Conservation (phyloP, 1,140 invertebrate genomes). For the Matsumurasca onukii region DNA sequence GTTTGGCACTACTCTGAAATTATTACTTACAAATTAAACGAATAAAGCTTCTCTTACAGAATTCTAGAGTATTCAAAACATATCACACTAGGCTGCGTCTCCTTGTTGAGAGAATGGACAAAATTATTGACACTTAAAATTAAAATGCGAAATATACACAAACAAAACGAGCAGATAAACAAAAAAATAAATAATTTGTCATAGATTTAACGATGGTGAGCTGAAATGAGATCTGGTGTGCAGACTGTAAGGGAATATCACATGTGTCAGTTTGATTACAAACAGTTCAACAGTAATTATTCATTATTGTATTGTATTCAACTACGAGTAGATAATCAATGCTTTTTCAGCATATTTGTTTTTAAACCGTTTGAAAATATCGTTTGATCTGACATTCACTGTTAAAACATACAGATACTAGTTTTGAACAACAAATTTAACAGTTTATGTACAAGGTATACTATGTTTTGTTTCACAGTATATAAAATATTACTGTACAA, state of each 20-base stretch:
- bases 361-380: too few relatives aligned
- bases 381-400: too few relatives aligned
- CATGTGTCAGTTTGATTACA: constrained; percentile 14
- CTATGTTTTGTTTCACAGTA: too few relatives aligned
- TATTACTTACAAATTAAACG: not conserved
- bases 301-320: too few relatives aligned
- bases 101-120: not conserved
- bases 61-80: constrained; percentile 24
- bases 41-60: constrained; percentile 22
- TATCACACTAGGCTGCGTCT: constrained; percentile 4
- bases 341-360: too few relatives aligned
- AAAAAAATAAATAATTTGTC: constrained; percentile 27
- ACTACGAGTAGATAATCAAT: too few relatives aligned
- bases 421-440: too few relatives aligned
- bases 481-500: too few relatives aligned
- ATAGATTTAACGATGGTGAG: constrained; percentile 26
- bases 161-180: constrained; percentile 26
- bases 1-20: constrained; percentile 22
- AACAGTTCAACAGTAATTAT: constrained; percentile 3
- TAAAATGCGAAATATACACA: constrained; percentile 27
- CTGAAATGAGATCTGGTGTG: constrained; percentile 15
- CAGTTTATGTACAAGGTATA: too few relatives aligned
- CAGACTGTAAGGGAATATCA: not conserved
- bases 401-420: too few relatives aligned
- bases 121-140: constrained; percentile 5